These are phyloP conservation scores for Odocoileus virginianus DNA, from an alignment of 2,113 vertebrate species.

Conservation along the genomic window DNA sequence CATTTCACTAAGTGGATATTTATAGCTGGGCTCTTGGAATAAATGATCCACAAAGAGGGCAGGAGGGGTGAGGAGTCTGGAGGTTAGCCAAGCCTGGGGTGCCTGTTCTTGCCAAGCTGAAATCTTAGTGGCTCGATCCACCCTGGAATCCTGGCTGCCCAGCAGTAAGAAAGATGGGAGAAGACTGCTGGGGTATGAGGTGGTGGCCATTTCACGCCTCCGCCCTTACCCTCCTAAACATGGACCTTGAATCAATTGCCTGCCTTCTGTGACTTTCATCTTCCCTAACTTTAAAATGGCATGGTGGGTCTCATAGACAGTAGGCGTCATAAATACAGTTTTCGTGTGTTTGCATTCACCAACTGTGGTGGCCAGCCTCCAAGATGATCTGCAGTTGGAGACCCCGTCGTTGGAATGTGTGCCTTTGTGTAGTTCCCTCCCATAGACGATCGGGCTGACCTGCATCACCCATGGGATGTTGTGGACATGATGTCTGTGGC, in stretches of 20 bases:
- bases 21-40: slow-evolving; percentile 51
- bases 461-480: not conserved
- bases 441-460: not conserved
- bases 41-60: slow-evolving; percentile 53
- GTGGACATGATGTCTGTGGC: not conserved
- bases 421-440: not conserved
- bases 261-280: not conserved
- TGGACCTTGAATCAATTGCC: not conserved
- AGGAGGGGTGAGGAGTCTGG: slow-evolving; percentile 44
- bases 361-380: not conserved
- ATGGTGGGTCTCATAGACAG: rapidly evolving
- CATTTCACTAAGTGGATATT: slow-evolving; percentile 63
- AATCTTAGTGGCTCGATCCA: not conserved
- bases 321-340: rapidly evolving
- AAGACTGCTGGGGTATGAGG: not conserved
- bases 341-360: not conserved
- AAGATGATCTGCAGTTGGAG: not conserved
- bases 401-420: not conserved
- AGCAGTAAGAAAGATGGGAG: not conserved
- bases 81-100: slow-evolving; percentile 37
- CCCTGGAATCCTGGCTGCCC: not conserved
- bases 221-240: not conserved
- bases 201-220: not conserved
- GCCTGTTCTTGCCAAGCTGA: slow-evolving; percentile 38
- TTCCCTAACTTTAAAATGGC: not conserved